Conservation (phyloP, 2,888 invertebrate genomes). For the Leucoma salicis region DNA sequence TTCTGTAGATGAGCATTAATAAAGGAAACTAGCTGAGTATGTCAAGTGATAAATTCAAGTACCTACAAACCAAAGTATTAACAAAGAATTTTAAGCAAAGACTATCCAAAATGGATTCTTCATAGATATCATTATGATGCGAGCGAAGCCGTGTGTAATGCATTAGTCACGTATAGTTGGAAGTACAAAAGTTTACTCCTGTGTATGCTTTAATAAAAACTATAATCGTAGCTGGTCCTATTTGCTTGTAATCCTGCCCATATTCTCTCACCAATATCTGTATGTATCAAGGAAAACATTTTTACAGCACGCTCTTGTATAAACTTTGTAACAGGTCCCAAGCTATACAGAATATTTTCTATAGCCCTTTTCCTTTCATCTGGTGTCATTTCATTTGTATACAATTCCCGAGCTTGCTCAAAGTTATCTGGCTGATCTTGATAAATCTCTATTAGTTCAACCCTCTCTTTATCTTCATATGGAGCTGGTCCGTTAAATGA, state of each 20-base stretch:
- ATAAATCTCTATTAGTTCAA: constrained; percentile 77
- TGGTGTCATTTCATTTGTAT: constrained; percentile 87
- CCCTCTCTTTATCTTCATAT: constrained; percentile 79
- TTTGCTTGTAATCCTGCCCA: constrained; percentile 42
- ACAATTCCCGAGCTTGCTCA: constrained; percentile 90
- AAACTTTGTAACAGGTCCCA: constrained; percentile 87
- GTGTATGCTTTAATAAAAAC: background rate
- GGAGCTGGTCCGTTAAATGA: constrained; percentile 92
- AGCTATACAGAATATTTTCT: constrained; percentile 88
- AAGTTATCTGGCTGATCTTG: constrained; percentile 93
- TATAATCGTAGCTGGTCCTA: constrained; percentile 1
- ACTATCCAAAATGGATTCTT: background rate
- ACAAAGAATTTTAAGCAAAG: background rate
- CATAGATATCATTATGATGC: background rate
- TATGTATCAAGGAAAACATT: constrained; percentile 89
- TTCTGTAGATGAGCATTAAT: too few species aligned
- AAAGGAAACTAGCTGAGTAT: too few species aligned
- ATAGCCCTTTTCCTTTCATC: constrained; percentile 88
- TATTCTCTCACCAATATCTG: constrained; percentile 86
- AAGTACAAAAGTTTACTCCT: background rate
- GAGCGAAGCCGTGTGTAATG: background rate
- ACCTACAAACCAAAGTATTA: background rate
- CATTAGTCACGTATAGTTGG: background rate
- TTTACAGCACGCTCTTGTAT: constrained; percentile 83
- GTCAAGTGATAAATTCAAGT: too few species aligned